Evolutionary conservation across 1,140 invertebrate species (phyloP), one percentile per base, ranked within the genome.

Genomic region (Orchesella cincta): DNA sequence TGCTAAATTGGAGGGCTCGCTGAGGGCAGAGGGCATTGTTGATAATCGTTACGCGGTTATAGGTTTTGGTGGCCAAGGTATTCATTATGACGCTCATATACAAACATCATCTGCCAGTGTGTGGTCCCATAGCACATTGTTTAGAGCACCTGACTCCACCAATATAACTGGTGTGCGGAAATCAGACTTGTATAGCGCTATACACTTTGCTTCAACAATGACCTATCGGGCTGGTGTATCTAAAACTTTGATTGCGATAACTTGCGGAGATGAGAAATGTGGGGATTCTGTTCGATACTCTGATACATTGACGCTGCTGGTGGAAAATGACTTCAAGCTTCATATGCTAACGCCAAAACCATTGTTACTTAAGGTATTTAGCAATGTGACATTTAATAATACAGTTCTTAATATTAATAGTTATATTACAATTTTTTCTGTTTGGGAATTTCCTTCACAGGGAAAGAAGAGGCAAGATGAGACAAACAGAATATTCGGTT

Each of bases 141-240:
- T 80, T 26, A 78, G 79, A 77, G 46, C 79, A 18, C 71, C 76
- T 5, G 75, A 78, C 14, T 39, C 14, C 2, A 23, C 3, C 35
- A 31, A 73, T 51, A 76, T 77, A 73, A 71, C 76, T 34, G 80
- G 80, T 28, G n/a, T 34, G 20, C 54, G 76, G 23, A 36, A 67
- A 54, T 76, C 74, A 20, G 72, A 82, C 67, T 72, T 82, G 33
- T 82, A 81, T 51, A 81, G 83, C n/a, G 88, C 88, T 1, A 79
- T 89, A n/a, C 80, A 84, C 46, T 86, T 83, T 77, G 88, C 87
- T 18, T 82, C 86, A 23, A 80, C 83, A 1, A 84, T 88, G 35
- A 85, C 86, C 71, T 89, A 86, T 85, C 83, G 88, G 35, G 82
- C 86, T 20, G 88, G 87, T 23, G 87, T 86, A 8, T 85, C 85